These are phyloP conservation scores for Coendou prehensilis DNA, from an alignment of 2,797 vertebrate species.

Conservation along the genomic window DNA sequence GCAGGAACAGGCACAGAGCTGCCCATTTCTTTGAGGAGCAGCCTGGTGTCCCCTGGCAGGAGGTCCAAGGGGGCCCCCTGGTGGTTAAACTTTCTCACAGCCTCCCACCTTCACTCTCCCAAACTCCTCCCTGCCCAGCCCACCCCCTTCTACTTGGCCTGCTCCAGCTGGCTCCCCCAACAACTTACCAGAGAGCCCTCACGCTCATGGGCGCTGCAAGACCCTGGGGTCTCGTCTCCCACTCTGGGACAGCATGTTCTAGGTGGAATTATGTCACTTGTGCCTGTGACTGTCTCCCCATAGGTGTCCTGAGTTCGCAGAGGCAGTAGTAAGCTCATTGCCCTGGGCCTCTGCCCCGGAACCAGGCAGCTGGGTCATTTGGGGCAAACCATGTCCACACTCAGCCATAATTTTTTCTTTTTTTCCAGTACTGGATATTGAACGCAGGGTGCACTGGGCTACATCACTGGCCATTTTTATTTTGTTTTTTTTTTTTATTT, in stretches of 20 bases:
- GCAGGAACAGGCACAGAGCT: background rate
- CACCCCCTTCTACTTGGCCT: background rate
- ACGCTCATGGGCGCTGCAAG: background rate
- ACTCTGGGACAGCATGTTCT: background rate
- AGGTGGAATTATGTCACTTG: background rate
- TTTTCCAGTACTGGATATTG: background rate
- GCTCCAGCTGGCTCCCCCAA: too few relatives aligned
- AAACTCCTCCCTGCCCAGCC: background rate
- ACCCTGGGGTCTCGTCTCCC: fast-evolving
- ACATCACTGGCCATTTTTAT: background rate
- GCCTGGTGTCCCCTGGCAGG: fast-evolving
- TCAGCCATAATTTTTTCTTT: background rate
- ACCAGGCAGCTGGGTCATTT: background rate
- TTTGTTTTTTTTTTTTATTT: background rate
- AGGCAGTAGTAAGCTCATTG: background rate
- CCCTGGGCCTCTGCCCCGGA: background rate
- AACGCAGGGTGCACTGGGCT: background rate
- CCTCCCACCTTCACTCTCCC: background rate
- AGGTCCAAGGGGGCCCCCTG: conserved; percentile 56
- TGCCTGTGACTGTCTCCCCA: background rate
- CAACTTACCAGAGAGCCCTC: background rate
- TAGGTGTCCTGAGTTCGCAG: background rate
- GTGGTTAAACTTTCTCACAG: background rate
- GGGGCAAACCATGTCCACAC: background rate
- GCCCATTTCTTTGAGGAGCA: background rate